Conservation (phyloP, 2,797 vertebrate species). For the Gila robusta region DNA sequence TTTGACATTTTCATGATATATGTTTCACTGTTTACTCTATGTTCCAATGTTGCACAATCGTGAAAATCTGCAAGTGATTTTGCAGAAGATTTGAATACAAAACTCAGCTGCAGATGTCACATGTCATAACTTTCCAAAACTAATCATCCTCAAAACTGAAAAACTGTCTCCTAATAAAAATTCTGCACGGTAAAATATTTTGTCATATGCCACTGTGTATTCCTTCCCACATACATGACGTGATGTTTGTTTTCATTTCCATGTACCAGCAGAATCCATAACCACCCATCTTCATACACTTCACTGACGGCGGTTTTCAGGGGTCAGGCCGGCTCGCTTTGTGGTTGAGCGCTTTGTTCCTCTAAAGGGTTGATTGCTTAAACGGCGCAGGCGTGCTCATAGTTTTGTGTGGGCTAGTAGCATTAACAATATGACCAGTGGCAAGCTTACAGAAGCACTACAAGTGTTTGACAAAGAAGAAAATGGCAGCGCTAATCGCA, state of each 20-base stretch:
- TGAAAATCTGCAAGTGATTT: neutral
- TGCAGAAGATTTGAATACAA: neutral
- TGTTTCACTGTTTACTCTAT: neutral
- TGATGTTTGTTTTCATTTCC: constrained; percentile 12
- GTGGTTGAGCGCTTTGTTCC: constrained; percentile 67
- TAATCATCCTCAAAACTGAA: neutral
- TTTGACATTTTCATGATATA: neutral
- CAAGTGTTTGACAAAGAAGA: constrained; percentile 68
- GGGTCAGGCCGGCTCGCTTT: constrained; percentile 56
- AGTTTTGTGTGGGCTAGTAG: constrained; percentile 64
- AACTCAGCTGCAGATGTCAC: neutral
- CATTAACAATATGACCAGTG: constrained; percentile 59
- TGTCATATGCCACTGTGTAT: neutral
- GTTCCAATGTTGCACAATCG: neutral
- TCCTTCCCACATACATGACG: neutral
- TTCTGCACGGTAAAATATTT: neutral
- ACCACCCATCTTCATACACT: constrained; percentile 24
- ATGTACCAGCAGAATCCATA: constrained; percentile 14
- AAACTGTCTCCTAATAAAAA: neutral
- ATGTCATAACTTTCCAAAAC: neutral
- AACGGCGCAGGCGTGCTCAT: constrained; percentile 53
- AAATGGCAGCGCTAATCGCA: constrained; percentile 61
- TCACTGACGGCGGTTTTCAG: constrained; percentile 62
- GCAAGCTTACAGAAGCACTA: constrained; percentile 62
- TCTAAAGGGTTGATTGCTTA: constrained; percentile 56